Evolutionary conservation across 35 echinoderm and acorn worm genomes (phyloP).

Genomic region (Diadema setosum): DNA sequence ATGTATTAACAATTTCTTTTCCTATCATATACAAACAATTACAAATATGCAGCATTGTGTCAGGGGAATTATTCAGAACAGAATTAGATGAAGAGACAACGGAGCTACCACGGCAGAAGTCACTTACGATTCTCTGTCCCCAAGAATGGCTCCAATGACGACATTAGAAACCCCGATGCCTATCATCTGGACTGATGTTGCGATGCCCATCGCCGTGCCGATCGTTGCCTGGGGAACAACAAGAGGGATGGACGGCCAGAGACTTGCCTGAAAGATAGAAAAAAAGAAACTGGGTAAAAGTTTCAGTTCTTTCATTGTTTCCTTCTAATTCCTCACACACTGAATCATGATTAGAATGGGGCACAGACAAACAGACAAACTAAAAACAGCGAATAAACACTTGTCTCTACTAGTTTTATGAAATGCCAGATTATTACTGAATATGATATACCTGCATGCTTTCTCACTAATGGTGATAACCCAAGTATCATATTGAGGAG

Average conservation of each 20-base stretch:
- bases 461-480: too few species aligned
- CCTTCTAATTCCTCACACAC: too few species aligned
- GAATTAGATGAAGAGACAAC: not conserved
- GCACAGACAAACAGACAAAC: too few species aligned
- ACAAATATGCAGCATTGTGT: not conserved
- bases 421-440: too few species aligned
- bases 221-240: constrained; percentile 72
- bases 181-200: constrained; percentile 80
- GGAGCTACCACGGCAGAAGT: too few species aligned
- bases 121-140: not conserved
- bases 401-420: too few species aligned
- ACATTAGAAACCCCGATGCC: constrained; percentile 77
- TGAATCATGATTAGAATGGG: too few species aligned
- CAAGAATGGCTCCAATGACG: constrained; percentile 56
- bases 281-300: not conserved
- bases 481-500: too few species aligned
- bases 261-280: constrained; percentile 45
- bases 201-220: constrained; percentile 79
- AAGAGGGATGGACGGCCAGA: constrained; percentile 80
- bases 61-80: not conserved
- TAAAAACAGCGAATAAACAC: too few species aligned
- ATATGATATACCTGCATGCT: too few species aligned
- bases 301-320: too few species aligned
- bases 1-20: not conserved
- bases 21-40: not conserved